Base-by-base conservation (phyloP, 2,797 vertebrate genomes). In the Sebastes melanostomus region DNA sequence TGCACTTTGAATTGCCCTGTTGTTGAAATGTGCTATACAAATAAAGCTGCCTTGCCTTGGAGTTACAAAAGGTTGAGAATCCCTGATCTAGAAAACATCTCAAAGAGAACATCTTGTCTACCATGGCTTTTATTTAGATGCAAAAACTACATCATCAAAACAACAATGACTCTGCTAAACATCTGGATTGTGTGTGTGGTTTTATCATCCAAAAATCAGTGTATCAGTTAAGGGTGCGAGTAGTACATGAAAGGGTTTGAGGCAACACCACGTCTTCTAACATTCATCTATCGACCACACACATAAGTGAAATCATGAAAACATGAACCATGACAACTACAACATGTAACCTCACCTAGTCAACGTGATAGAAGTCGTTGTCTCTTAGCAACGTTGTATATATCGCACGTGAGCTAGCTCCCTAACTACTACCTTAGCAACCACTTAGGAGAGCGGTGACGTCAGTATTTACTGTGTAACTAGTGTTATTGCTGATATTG, bases 381-480 rank as follows among this genome's bases (percentile, higher is more conserved):
- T 59, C 29, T 27, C 7, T 3, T 27, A 8, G 3, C 27, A 18
- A 12, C 13, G 1, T 12, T 6, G 4, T 6, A 55, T 8, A 55
- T 24, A 25, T 56, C 13, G 0, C 1, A 46, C 42, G 16, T 46
- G 0, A 0, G 46, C 46, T 50, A 50, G 0, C 46, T 50, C 16
- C 25, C 27, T 25, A 18, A 11, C 3, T 5, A 18, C 14, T 13
- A n/a, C 6, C 14, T 20, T 50, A 50, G 54, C 36, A 38, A 38
- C 12, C 16, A 1, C 3, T 3, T 4, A 16, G 12, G n/a, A 8
- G 24, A 24, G 24, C 24, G 24, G 24, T 24, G 24, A 24, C 24
- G 24, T 24, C 24, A 24, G 24, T 24, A 24, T 24, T 24, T 24
- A 30, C 27, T n/a, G 3, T 14, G 18, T 25, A 10, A 22, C 7